A percentile compares a stretch with the other conserved stretches of the same genome.
These are phyloP conservation scores for Notodonta ziczac DNA, from an alignment of 2,888 invertebrate genomes.

Conservation along the genomic window DNA sequence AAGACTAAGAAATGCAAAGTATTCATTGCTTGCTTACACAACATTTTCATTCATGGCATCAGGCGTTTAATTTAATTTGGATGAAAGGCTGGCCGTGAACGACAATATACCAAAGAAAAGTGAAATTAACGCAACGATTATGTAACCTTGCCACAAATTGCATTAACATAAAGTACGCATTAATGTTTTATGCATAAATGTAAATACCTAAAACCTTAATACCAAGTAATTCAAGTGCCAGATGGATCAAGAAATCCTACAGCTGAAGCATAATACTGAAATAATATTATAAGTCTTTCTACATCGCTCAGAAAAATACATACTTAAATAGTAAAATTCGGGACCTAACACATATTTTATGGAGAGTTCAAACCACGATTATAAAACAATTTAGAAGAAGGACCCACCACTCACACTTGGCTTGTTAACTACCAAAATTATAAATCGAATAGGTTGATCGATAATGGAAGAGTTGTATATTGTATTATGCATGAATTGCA, in stretches of 20 bases:
- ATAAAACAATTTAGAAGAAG: too few relatives aligned
- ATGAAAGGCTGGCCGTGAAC: conserved; percentile 17
- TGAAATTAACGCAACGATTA: conserved; percentile 20
- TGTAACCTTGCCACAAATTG: conserved; percentile 14
- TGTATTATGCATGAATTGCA: background rate
- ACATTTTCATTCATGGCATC: conserved; percentile 12
- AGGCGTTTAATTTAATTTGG: conserved; percentile 14
- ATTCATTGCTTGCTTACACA: conserved; percentile 5
- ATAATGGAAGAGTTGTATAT: too few relatives aligned
- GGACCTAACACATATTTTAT: conserved; percentile 7
- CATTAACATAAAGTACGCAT: conserved; percentile 17
- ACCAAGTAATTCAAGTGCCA: background rate
- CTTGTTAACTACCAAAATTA: too few relatives aligned
- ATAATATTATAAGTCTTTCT: conserved; percentile 14
- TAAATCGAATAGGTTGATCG: too few relatives aligned
- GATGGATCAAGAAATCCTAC: background rate
- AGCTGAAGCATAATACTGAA: background rate
- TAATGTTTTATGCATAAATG: conserved; percentile 19
- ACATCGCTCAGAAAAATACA: conserved; percentile 21
- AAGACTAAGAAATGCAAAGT: too few relatives aligned
- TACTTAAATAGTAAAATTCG: background rate
- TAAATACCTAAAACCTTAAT: conserved; percentile 11
- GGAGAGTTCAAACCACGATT: background rate
- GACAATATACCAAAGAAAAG: conserved; percentile 15
- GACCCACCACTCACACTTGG: too few relatives aligned